Conservation (phyloP, 2,888 invertebrate genomes). For the Smittia sp. region DNA sequence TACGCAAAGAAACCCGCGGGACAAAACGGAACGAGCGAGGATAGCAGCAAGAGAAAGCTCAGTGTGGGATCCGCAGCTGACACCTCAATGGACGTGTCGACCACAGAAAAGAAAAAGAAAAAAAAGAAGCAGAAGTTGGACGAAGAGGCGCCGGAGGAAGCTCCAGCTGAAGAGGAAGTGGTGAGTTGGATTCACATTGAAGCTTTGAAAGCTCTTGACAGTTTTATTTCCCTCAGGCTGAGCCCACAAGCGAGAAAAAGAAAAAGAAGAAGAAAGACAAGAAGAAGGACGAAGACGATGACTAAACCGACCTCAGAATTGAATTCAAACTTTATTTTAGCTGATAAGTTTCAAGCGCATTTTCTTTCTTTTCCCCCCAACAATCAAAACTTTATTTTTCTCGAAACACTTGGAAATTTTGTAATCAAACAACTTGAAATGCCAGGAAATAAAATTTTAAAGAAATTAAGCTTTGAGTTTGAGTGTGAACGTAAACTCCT, state of each 20-base stretch:
- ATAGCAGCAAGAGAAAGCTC: conserved; percentile 55
- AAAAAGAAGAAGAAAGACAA: conserved; percentile 76
- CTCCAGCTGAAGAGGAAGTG: conserved; percentile 48
- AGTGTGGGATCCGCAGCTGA: conserved; percentile 56
- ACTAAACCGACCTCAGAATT: background rate
- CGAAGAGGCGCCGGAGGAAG: conserved; percentile 51
- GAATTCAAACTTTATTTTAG: too few relatives aligned
- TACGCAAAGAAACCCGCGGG: conserved; percentile 49
- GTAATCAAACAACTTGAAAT: too few relatives aligned
- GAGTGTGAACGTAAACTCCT: too few relatives aligned
- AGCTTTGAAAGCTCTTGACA: background rate
- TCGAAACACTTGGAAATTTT: too few relatives aligned
- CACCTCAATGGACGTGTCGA: conserved; percentile 47
- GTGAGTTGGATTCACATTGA: conserved; percentile 24
- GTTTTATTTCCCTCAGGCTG: conserved; percentile 46
- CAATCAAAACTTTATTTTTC: too few relatives aligned
- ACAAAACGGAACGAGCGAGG: conserved; percentile 48
- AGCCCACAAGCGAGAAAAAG: conserved; percentile 64
- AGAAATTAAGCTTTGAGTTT: too few relatives aligned
- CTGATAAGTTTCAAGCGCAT: too few relatives aligned
- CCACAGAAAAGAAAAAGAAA: conserved; percentile 59
- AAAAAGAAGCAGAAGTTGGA: conserved; percentile 65
- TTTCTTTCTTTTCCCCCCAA: too few relatives aligned
- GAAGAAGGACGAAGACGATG: conserved; percentile 58
- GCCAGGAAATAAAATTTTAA: too few relatives aligned